Evolutionary conservation across 2,113 vertebrate genomes (phyloP).

Genomic region (Genyomyrus donnyi): DNA sequence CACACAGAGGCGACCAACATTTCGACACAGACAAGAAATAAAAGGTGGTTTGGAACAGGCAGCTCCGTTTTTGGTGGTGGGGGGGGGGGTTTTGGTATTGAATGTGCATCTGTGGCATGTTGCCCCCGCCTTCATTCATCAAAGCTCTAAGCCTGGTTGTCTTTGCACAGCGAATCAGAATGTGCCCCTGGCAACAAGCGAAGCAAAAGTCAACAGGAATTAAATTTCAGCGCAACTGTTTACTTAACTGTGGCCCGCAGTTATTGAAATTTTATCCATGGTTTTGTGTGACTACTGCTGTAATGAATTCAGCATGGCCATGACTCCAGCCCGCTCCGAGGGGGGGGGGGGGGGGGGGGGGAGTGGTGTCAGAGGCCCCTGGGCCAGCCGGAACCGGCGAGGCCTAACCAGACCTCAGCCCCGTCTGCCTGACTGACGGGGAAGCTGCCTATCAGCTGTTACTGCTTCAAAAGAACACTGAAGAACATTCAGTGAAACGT

Average conservation of each 20-base stretch:
- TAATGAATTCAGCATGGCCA: slow-evolving; percentile 98
- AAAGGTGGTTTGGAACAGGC: slow-evolving; percentile 28
- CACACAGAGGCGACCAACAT: background rate
- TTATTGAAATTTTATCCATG: slow-evolving; percentile 99
- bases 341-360: slow-evolving; percentile 47
- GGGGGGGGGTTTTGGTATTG: slow-evolving; percentile 51
- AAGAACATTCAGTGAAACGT: background rate
- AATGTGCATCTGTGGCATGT: slow-evolving; percentile 59
- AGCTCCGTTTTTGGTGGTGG: slow-evolving; percentile 43
- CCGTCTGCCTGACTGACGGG: background rate
- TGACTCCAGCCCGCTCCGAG: slow-evolving; percentile 78
- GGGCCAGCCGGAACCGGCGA: background rate
- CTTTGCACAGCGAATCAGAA: slow-evolving; percentile 87
- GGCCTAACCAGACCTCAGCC: background rate
- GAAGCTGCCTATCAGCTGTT: background rate
- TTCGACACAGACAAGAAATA: background rate
- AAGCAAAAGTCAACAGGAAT: slow-evolving; percentile 99
- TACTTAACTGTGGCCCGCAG: slow-evolving; percentile 99
- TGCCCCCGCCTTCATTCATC: slow-evolving; percentile 79
- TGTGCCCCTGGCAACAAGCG: slow-evolving; percentile 88
- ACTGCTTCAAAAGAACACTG: background rate
- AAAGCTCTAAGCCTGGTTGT: slow-evolving; percentile 89
- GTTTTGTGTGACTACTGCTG: slow-evolving; percentile 94
- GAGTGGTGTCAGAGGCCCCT: background rate
- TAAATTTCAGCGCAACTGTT: slow-evolving; percentile 99